Percentiles rank a stretch among this genome's conserved stretches.
phyloP scores from a whole-genome alignment of 2,113 vertebrate species.

The Hydrochoerus hydrochaeris region DNA sequence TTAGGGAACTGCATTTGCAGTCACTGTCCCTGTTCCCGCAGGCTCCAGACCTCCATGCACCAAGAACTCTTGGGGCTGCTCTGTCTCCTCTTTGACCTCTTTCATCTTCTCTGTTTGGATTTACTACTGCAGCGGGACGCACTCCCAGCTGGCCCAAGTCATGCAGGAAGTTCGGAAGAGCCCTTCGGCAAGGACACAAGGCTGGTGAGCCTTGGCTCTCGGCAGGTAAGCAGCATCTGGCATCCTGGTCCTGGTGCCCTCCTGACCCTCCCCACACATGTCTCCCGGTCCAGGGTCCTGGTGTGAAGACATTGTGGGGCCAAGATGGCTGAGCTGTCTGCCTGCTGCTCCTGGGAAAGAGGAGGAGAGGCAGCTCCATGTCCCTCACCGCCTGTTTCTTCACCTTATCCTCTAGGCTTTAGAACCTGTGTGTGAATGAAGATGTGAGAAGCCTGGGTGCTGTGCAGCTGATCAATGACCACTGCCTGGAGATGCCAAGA shows the following conservation, averaged over 20 bases:
- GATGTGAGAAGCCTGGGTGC: constrained; percentile 90
- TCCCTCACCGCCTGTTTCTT: fast-evolving
- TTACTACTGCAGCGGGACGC: constrained; percentile 98
- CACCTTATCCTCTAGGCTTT: background rate
- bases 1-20: no score
- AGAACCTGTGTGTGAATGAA: constrained; percentile 96
- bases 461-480: constrained; percentile 94
- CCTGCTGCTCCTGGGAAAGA: no score
- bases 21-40: fast-evolving
- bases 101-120: constrained; percentile 85
- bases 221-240: constrained; percentile 81
- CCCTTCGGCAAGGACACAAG: constrained; percentile 90
- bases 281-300: background rate
- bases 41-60: background rate
- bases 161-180: constrained; percentile 96
- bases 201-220: constrained; percentile 93
- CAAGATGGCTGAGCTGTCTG: fast-evolving
- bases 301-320: no score
- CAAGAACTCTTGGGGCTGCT: background rate
- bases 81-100: background rate
- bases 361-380: no score
- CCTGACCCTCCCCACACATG: no score
- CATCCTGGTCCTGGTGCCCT: background rate
- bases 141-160: constrained; percentile 96
- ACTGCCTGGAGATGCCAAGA: constrained; percentile 97